Base-by-base conservation (phyloP, 2,797 vertebrate genomes). In the Alexandromys oeconomus region DNA sequence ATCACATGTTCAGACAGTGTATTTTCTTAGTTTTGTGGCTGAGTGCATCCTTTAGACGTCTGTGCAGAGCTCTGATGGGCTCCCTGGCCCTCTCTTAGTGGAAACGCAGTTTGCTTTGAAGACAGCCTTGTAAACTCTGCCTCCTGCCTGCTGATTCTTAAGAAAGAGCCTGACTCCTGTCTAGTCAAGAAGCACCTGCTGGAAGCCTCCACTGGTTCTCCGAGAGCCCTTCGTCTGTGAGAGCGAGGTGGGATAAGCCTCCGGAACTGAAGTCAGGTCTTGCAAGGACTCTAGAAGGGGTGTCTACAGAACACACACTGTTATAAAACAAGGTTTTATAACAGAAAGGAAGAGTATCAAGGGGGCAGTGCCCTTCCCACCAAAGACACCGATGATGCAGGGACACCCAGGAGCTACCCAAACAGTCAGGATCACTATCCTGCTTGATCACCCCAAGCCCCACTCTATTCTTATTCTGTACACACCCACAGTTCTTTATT, bases 151-250 rank as follows among this genome's bases (percentile, higher is more conserved):
- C 5, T 25, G 37, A 63, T 37, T 40, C 67, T n/a, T 69, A 5
- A 91, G 8, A 3, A n/a, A 34, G 31, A 89, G n/a, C 15, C 57
- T 31, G 19, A 19, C 34, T 59, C 27, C 51, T 4, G 21, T 5
- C 11, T 4, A 10, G 13, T 65, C 5, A 0, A 40, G 71, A 14
- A 43, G 59, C 37, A 57, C 6, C 1, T 4, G 0, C 69, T n/a
- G 14, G 14, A 21, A 3, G 27, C 29, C n/a, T 87, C 23, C 0
- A 6, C 0, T 37, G 2, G 34, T 65, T 76, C 17, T 74, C 78
- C 27, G 6, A 19, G 74, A 69, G 27, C 27, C 37, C 27, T 51
- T 13, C 13, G 7, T 17, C 15, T 1, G 25, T 2, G 34, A 78
- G 11, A 85, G 13, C 59, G 48, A 86, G 71, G 34, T 74, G 84